Base-by-base conservation (phyloP, 1,140 invertebrate genomes). In the Nomia melanderi region DNA sequence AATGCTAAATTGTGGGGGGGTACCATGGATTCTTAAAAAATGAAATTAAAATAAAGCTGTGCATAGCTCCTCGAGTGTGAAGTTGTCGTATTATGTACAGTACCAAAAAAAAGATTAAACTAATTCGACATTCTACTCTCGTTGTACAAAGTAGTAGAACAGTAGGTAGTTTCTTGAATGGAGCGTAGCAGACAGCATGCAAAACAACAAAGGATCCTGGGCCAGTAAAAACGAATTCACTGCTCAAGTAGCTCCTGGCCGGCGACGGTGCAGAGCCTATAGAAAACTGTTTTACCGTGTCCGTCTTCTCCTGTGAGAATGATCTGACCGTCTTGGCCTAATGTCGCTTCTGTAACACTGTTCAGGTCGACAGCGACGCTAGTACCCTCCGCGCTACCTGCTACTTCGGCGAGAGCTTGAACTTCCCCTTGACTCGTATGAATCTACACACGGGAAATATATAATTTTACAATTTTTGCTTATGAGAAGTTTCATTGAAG, bases 231-330 rank as follows among this genome's bases (percentile, higher is more conserved):
- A 86, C 74, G 74, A 89, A 84, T 92, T 76, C 90, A 92, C 89
- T 92, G 91, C 80, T 92, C 91, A 83, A 92, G 88, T 88, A 92
- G 87, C 89, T 92, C 92, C 86, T 92, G 92, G 90, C 90, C 90
- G 88, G 91, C 90, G 90, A 92, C 91, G 88, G 91, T 91, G 91
- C 92, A 92, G 90, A 92, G 91, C 92, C 91, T 92, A 92, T 93
- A 92, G 90, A 92, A 92, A 92, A 92, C 89, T 89, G 91, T 89
- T 92, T 91, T 93, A 98, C 97, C 96, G 93, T 97, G 97, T 87
- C 97, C 96, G 93, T 98, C 97, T 94, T 98, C 98, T 69, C 97
- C 97, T 59, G 97, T 98, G 77, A 99, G 94, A 86, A 98, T 98
- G 84, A 99, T 96, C 93, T 98, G 98, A 33, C 97, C 98, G 90